Evolutionary conservation across 1,140 invertebrate species (phyloP).

Genomic region (Rhagoletis pomonella): DNA sequence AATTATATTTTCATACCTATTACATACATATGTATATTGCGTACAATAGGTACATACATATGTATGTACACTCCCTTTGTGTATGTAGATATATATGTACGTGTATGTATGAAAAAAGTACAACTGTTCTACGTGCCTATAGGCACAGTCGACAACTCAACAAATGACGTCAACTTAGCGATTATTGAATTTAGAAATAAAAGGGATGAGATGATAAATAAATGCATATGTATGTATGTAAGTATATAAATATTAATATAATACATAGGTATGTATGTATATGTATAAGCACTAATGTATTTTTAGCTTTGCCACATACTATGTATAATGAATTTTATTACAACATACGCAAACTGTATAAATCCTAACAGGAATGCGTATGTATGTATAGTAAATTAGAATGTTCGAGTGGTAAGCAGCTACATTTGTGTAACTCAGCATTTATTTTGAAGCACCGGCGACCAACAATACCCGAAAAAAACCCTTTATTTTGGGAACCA

Average conservation of each 20-base stretch:
- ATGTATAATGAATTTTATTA: background rate
- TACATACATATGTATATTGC: background rate
- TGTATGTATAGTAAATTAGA: background rate
- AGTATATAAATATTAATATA: no score
- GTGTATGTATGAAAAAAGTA: background rate
- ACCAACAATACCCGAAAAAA: no score
- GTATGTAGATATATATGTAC: background rate
- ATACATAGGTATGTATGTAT: no score
- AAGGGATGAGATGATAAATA: conserved; percentile 1
- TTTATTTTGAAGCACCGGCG: no score
- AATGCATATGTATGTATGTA: no score
- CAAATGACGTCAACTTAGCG: conserved; percentile 3
- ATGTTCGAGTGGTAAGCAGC: background rate
- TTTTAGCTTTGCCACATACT: background rate
- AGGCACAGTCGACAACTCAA: background rate
- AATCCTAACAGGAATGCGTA: background rate
- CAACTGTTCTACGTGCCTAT: background rate
- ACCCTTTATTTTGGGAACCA: no score
- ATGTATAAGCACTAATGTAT: background rate
- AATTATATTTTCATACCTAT: background rate
- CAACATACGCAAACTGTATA: background rate
- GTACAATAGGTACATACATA: background rate
- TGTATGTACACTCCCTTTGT: background rate
- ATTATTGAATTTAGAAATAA: background rate
- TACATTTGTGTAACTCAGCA: background rate